These are phyloP conservation scores for Psix sp. DNA, from an alignment of 1,140 invertebrate genomes.

Conservation along the genomic window DNA sequence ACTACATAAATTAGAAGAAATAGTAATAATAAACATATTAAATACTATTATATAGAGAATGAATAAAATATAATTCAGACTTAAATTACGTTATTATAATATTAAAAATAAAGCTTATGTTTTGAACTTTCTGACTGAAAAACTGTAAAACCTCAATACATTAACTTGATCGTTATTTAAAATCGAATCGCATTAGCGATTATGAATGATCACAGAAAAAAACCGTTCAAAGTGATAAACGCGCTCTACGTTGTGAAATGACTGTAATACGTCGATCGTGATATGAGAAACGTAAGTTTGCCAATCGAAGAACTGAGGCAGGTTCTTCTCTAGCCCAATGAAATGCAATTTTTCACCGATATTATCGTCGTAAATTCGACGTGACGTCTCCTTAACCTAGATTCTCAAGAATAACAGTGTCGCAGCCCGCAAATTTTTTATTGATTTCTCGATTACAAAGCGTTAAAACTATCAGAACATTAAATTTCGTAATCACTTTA, in stretches of 20 bases:
- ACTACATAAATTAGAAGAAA: no score
- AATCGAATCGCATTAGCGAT: slow-evolving; percentile 21
- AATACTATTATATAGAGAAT: no score
- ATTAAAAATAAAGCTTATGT: no score
- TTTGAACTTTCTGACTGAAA: no score
- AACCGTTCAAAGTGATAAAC: slow-evolving; percentile 26
- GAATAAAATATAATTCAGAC: no score
- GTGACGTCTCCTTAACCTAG: slow-evolving; percentile 65
- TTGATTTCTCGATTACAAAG: slow-evolving; percentile 22
- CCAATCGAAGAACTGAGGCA: slow-evolving; percentile 63
- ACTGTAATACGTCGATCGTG: slow-evolving; percentile 31
- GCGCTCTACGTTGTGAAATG: slow-evolving; percentile 15
- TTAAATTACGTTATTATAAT: no score
- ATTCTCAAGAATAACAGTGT: slow-evolving; percentile 45
- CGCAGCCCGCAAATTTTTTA: slow-evolving; percentile 21
- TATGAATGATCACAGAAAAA: slow-evolving; percentile 30
- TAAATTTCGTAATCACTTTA: no score
- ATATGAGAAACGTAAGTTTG: slow-evolving; percentile 21
- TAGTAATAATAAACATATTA: no score
- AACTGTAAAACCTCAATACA: no score
- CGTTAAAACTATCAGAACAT: neutral
- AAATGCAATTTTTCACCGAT: slow-evolving; percentile 68
- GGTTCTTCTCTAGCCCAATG: slow-evolving; percentile 32
- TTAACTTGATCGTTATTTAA: no score
- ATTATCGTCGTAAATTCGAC: slow-evolving; percentile 67